These are phyloP conservation scores for Argyresthia albistria DNA, from an alignment of 2,888 invertebrate species.

Conservation along the genomic window DNA sequence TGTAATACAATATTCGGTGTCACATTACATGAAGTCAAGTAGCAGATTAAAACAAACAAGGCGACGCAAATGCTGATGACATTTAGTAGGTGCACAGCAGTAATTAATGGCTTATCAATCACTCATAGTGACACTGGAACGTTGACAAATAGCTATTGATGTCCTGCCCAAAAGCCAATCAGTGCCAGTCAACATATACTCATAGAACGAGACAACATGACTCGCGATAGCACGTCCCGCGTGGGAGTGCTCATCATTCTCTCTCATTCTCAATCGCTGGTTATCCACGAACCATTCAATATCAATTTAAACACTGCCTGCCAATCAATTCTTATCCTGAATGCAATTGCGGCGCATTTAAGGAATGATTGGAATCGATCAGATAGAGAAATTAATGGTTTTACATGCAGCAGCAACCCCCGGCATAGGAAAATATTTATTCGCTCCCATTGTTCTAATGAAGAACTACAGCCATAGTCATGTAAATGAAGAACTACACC, in stretches of 20 bases:
- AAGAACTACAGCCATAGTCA: too few relatives aligned
- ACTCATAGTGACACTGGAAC: slow-evolving; percentile 34
- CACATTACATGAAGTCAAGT: background rate
- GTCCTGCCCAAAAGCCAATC: slow-evolving; percentile 37
- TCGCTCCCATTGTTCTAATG: too few relatives aligned
- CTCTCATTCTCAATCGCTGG: slow-evolving; percentile 37
- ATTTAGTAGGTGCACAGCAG: slow-evolving; percentile 14
- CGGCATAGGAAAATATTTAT: too few relatives aligned
- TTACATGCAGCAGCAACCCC: too few relatives aligned
- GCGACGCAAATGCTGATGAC: background rate
- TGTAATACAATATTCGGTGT: background rate
- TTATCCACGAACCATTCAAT: slow-evolving; percentile 32
- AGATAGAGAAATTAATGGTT: too few relatives aligned
- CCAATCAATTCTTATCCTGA: background rate
- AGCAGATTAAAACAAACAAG: background rate
- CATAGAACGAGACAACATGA: too few relatives aligned
- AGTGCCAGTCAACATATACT: slow-evolving; percentile 10
- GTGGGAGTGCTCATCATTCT: slow-evolving; percentile 25
- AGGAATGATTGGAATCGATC: too few relatives aligned
- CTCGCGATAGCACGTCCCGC: slow-evolving; percentile 2
- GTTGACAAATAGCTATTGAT: slow-evolving; percentile 61
- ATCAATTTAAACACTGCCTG: background rate
- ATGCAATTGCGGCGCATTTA: too few relatives aligned
- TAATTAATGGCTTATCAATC: slow-evolving; percentile 44
- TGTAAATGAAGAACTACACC: too few relatives aligned